Conservation (phyloP, 2,888 invertebrate species). For the Cataglyphis altisquamis region DNA sequence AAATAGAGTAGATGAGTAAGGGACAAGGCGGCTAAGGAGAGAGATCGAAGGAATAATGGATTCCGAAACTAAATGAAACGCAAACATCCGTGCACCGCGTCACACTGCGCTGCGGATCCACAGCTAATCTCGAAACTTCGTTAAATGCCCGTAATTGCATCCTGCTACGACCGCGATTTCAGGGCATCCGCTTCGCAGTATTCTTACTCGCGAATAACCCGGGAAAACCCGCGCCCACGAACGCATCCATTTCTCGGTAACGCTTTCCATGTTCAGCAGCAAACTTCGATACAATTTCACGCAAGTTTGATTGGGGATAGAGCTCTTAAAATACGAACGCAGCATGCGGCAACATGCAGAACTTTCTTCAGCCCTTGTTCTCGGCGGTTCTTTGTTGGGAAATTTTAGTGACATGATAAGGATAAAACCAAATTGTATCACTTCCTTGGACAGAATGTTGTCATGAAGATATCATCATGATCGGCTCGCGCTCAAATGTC, state of each 20-base stretch:
- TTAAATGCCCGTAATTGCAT: constrained; percentile 84
- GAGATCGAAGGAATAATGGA: constrained; percentile 81
- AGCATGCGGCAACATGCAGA: constrained; percentile 2
- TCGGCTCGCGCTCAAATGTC: neutral
- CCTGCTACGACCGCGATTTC: constrained; percentile 72
- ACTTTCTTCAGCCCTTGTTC: neutral
- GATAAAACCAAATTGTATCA: constrained; percentile 22
- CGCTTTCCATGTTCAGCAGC: constrained; percentile 22
- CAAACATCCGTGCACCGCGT: constrained; percentile 69
- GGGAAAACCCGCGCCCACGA: constrained; percentile 62
- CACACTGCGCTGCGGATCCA: constrained; percentile 56
- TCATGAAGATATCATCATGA: neutral
- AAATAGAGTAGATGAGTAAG: neutral
- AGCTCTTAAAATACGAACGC: constrained; percentile 66
- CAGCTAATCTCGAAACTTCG: constrained; percentile 84
- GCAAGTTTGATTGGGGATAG: constrained; percentile 60
- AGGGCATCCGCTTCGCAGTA: constrained; percentile 55
- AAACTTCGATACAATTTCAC: constrained; percentile 72
- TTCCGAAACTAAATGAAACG: constrained; percentile 84
- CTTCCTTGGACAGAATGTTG: neutral
- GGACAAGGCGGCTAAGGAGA: constrained; percentile 38
- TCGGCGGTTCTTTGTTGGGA: constrained; percentile 24
- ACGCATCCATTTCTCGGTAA: constrained; percentile 62
- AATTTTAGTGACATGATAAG: constrained; percentile 37
- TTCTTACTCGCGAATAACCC: constrained; percentile 32